Percentiles rank a stretch among this genome's conserved stretches.
Conservation (phyloP, 1,140 invertebrate genomes). For the Cotesia typhae region DNA sequence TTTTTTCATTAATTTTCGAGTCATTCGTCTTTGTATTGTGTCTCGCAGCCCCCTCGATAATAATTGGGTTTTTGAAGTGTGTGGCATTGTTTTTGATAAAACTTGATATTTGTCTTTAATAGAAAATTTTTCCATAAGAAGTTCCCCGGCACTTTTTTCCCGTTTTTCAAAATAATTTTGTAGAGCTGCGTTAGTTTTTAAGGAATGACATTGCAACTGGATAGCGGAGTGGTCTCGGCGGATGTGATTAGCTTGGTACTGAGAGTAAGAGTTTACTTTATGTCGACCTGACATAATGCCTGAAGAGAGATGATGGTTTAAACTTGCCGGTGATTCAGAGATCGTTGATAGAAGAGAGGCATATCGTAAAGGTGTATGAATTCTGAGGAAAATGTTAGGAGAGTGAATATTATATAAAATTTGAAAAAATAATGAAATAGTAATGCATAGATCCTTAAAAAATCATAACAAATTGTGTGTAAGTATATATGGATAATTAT, state of each 20-base stretch:
- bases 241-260: slow-evolving; percentile 45
- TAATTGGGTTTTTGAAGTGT: too few species aligned
- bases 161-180: slow-evolving; percentile 56
- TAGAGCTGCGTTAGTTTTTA: slow-evolving; percentile 65
- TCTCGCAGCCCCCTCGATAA: slow-evolving; percentile 32
- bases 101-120: slow-evolving; percentile 71
- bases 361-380: slow-evolving; percentile 67
- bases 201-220: slow-evolving; percentile 60
- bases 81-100: slow-evolving; percentile 36
- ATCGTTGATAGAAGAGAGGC: slow-evolving; percentile 80
- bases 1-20: slow-evolving; percentile 55
- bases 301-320: slow-evolving; percentile 51
- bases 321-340: slow-evolving; percentile 68
- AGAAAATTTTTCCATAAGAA: slow-evolving; percentile 79
- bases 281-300: slow-evolving; percentile 49
- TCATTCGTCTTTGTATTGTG: slow-evolving; percentile 51
- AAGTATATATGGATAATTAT: too few species aligned
- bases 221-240: slow-evolving; percentile 57
- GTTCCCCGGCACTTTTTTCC: slow-evolving; percentile 75
- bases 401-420: too few species aligned
- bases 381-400: slow-evolving; percentile 46
- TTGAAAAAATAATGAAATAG: too few species aligned
- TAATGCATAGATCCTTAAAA: too few species aligned
- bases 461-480: too few species aligned
- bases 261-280: slow-evolving; percentile 49